phyloP scores from a whole-genome alignment of 2,113 vertebrate species.

The Datnioides undecimradiatus region DNA sequence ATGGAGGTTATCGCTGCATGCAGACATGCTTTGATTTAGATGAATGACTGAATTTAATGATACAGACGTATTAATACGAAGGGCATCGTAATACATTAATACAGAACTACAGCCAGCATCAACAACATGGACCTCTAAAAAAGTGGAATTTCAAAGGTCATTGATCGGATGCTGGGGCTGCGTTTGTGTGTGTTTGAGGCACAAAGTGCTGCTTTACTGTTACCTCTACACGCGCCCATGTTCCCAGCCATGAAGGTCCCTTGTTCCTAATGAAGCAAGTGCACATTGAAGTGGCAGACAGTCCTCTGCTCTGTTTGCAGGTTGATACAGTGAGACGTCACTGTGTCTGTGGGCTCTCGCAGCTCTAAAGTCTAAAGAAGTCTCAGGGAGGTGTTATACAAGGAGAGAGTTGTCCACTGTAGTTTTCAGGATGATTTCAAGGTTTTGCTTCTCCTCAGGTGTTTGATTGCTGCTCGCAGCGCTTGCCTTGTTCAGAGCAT shows the following conservation, averaged over 20 bases:
- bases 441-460: conserved; percentile 24
- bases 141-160: background rate
- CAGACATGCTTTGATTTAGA: conserved; percentile 7
- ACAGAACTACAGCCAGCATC: background rate
- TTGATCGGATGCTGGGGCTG: conserved; percentile 1
- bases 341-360: conserved; percentile 17
- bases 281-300: conserved; percentile 62
- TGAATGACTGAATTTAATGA: conserved; percentile 6
- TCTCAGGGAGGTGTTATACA: conserved; percentile 7
- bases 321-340: conserved; percentile 25
- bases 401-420: background rate
- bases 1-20: conserved; percentile 10
- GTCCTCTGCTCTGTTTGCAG: conserved; percentile 34
- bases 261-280: conserved; percentile 52
- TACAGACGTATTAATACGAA: background rate
- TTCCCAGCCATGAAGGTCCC: conserved; percentile 26
- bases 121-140: background rate
- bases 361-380: conserved; percentile 30
- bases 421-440: conserved; percentile 23
- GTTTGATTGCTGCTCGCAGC: conserved; percentile 17
- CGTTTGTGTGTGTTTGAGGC: conserved; percentile 5
- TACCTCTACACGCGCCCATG: background rate
- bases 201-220: conserved; percentile 9
- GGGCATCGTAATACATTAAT: background rate
- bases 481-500: conserved; percentile 28